Evolutionary conservation across 2,113 vertebrate species (phyloP), one percentile per base, ranked within the genome.

Genomic region (Indri indri): DNA sequence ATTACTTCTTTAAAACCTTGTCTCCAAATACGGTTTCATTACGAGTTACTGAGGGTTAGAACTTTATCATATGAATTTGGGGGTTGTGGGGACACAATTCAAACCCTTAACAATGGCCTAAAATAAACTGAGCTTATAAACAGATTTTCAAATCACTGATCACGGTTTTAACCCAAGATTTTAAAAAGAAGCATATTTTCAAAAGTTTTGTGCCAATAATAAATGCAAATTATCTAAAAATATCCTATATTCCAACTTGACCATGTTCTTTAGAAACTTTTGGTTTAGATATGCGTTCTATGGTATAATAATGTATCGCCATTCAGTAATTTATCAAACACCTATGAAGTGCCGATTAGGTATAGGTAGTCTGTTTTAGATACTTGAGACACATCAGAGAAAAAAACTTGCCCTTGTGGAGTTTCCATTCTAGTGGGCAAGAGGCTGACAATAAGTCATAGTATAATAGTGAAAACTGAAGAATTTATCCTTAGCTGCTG

Each of bases 211-310:
- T 57, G 50, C 17, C 3, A 65, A 13, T 82, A 47, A 61, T 63
- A 50, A 95, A 81, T 91, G 23, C 11, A 61, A 89, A 47, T 93
- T 37, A 66, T 84, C 86, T 95, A 22, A 74, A 83, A 63, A 10
- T 73, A 45, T 25, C 30, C 30, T 96, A 5, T 61, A n/a, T 90
- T 77, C 25, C 63, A 95, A 83, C 0, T 63, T 47, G 42, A 96
- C 12, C 8, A 79, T 47, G 91, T 86, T 2, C 16, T 94, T 77
- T 40, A 66, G 79, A 89, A 95, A 71, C 52, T 91, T 95, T 90
- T 61, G 32, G 47, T 61, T 93, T 91, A 71, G 63, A 34, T 40
- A 37, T 94, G 20, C 70, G 30, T 65, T 94, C 86, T 65, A 16
- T 47, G 57, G 25, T 79, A 23, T 32, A 68, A 47, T 84, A 81